Base-by-base conservation (phyloP, 2,888 invertebrate genomes). In the Isoperla grammatica region DNA sequence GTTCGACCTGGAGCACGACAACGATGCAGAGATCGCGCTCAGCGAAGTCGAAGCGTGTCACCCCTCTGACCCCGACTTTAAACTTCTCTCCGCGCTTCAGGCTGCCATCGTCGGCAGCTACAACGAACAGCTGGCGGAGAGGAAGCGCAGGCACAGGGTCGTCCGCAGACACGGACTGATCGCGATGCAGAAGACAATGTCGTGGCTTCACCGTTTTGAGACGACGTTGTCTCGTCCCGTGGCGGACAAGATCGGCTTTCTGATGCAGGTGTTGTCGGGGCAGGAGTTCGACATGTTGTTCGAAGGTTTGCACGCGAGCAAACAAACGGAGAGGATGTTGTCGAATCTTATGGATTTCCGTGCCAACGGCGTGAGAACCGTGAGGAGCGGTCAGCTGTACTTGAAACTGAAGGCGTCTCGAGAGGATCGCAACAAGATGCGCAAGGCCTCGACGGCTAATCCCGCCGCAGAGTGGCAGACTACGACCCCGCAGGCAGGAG, bases 1-100 rank as follows among this genome's bases (percentile, higher is more conserved):
- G 70, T 95, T 95, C 74, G 88, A 88, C 68, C 78, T 85, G 0
- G 92, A 92, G 65, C 88, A 86, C 70, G 91, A 93, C 71, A 83
- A 88, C 63, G 86, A 86, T 69, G 90, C 92, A 0, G 94, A 95
- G 72, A 79, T 81, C 63, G 76, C 89, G 46, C 76, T 87, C 60
- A 75, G 76, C 69, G 73, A 75, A 67, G 65, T 75, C 60, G 79
- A 80, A 57, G 72, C 75, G 0, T 75, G 76, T 59, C 80, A 83
- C 64, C 71, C 72, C 4, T 69, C 68, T 15, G 74, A 66, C 78
- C 66, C 69, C 8, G 65, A 67, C 37, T 65, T 78, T 67, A 74
- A 81, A 29, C 74, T 84, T 54, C 77, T 82, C 68, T 79, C 81
- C 66, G 79, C 83, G 37, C 72, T 94, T 56, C 87, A 90, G 71